These are phyloP conservation scores for Euwallacea fornicatus DNA, from an alignment of 1,140 invertebrate genomes.

Conservation along the genomic window DNA sequence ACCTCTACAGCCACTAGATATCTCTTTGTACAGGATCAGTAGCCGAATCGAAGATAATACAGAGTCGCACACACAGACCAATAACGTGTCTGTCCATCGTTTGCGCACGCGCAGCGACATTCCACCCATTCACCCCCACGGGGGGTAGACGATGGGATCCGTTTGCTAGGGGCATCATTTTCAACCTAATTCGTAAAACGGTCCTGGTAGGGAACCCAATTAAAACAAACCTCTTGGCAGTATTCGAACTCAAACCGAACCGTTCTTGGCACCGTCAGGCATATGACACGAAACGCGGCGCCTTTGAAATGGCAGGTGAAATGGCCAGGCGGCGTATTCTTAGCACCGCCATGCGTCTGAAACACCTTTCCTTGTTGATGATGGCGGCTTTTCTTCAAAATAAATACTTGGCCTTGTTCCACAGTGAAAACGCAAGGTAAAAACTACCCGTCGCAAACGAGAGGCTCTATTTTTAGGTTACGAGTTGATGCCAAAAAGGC, in stretches of 20 bases:
- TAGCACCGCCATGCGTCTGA: conserved; percentile 26
- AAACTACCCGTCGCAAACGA: background rate
- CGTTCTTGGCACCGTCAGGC: conserved; percentile 4
- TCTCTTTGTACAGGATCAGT: too few species aligned
- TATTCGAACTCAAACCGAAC: background rate
- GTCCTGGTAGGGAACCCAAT: background rate
- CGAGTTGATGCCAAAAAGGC: background rate
- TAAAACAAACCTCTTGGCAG: background rate
- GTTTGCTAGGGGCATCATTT: background rate
- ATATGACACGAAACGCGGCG: conserved; percentile 16
- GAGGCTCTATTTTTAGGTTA: conserved; percentile 7
- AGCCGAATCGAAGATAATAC: too few species aligned
- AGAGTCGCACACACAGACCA: too few species aligned
- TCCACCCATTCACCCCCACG: too few species aligned
- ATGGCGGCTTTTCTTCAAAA: conserved; percentile 18
- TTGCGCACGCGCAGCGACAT: too few species aligned
- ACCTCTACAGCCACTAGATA: too few species aligned
- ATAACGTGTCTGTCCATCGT: too few species aligned
- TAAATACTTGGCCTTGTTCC: conserved; percentile 28
- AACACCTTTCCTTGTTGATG: conserved; percentile 12
- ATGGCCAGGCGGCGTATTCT: conserved; percentile 16
- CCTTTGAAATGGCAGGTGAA: conserved; percentile 28
- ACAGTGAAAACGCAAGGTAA: conserved; percentile 16
- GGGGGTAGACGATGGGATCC: too few species aligned
- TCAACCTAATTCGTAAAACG: background rate